Base-by-base conservation (phyloP, 2,888 invertebrate genomes). In the Amphipyra berbera region DNA sequence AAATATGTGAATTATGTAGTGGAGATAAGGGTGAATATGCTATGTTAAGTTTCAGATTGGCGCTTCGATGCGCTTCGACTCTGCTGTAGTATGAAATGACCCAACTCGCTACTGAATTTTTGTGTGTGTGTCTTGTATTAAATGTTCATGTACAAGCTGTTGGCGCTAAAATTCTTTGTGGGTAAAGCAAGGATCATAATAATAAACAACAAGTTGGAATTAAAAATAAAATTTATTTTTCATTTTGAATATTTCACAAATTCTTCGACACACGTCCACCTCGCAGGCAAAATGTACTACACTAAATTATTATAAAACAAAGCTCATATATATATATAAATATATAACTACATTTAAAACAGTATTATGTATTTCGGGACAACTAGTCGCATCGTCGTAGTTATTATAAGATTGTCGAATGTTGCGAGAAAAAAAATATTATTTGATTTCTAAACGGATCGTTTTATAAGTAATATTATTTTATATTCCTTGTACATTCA, bases 151-250 rank as follows among this genome's bases (percentile, higher is more conserved):
- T n/a, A n/a, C n/a, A n/a, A n/a, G n/a, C n/a, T n/a, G n/a, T n/a
- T n/a, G n/a, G n/a, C n/a, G n/a, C n/a, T n/a, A n/a, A n/a, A n/a
- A n/a, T n/a, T n/a, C n/a, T n/a, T n/a, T n/a, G 13, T 40, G 13
- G 12, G 12, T 13, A 13, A n/a, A 40, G 12, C 27, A n/a, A 3
- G n/a, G n/a, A n/a, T n/a, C 12, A 13, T 7, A 2, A 35, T 83
- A 83, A 62, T 78, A 88, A 91, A 86, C 79, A 71, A 76, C 75
- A 66, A 35, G 12, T 72, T 88, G 93, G 93, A 94, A 94, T 94
- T 94, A 92, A 94, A 94, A 94, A 94, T 94, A 94, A 94, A 93
- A 90, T 94, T 92, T 94, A 94, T 94, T 94, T 93, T 90, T 92
- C 79, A 76, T 92, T 87, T 91, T 93, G 92, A 90, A 91, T 90